Conservation (phyloP, 2,797 vertebrate genomes). For the Micromesistius poutassou region DNA sequence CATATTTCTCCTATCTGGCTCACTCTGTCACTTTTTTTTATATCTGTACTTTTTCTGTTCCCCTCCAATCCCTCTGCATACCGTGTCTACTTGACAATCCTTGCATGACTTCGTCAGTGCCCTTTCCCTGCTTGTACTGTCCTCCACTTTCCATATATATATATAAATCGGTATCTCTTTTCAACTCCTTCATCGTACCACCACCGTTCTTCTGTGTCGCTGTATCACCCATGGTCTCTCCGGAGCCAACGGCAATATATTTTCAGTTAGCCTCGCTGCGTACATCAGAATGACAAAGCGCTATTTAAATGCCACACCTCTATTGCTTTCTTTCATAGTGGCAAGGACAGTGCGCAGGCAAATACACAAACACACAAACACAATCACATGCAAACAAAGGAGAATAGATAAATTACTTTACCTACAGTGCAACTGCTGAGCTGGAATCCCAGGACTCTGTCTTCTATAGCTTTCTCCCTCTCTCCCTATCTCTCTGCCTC, state of each 20-base stretch:
- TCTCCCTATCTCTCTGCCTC: no score
- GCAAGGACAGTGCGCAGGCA: not conserved
- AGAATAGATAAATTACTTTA: no score
- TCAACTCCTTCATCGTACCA: not conserved
- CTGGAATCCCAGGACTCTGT: no score
- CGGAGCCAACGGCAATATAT: no score
- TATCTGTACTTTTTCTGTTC: not conserved
- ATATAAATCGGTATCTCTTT: not conserved
- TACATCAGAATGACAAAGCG: not conserved
- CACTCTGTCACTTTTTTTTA: constrained; percentile 7
- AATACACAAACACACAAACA: not conserved
- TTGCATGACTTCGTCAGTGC: not conserved
- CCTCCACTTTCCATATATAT: not conserved
- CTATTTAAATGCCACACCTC: not conserved
- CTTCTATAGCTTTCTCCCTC: no score
- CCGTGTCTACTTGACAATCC: not conserved
- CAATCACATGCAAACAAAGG: no score
- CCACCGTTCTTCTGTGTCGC: no score
- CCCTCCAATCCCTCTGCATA: constrained; percentile 1
- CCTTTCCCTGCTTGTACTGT: not conserved
- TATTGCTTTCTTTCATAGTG: not conserved
- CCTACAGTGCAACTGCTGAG: no score
- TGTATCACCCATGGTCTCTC: no score
- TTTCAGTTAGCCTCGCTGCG: no score
- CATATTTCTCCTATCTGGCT: constrained; percentile 18